Conservation (phyloP, 2,888 invertebrate species). For the Creontiades dilutus region DNA sequence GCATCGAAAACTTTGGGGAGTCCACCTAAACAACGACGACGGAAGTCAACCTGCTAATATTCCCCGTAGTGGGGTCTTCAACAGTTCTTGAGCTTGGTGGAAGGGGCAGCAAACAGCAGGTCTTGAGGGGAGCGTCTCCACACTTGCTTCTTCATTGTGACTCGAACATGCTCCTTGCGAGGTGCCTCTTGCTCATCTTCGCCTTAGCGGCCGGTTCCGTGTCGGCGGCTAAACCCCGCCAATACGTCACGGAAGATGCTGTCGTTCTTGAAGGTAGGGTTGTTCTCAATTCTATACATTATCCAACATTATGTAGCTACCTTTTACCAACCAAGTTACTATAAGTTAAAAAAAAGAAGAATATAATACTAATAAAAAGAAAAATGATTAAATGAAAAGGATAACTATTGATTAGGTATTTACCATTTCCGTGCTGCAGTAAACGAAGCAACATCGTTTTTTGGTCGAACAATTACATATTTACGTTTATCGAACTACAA, state of each 20-base stretch:
- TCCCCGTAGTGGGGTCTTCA: neutral
- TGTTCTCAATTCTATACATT: neutral
- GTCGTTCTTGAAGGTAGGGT: slow-evolving; percentile 73
- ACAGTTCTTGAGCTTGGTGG: neutral
- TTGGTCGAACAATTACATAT: too few species aligned
- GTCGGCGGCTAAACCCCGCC: slow-evolving; percentile 64
- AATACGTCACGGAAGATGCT: slow-evolving; percentile 73
- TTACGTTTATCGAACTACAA: neutral
- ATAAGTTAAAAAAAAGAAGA: too few species aligned
- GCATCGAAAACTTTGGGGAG: slow-evolving; percentile 12
- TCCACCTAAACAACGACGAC: slow-evolving; percentile 37
- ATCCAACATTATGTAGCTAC: too few species aligned
- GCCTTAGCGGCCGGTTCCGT: slow-evolving; percentile 45
- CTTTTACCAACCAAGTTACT: too few species aligned
- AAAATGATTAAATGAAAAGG: too few species aligned
- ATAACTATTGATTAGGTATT: too few species aligned
- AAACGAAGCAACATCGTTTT: too few species aligned
- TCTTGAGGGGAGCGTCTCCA: slow-evolving; percentile 24
- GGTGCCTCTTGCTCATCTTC: slow-evolving; percentile 46
- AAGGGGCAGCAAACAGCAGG: slow-evolving; percentile 30
- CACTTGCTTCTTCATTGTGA: slow-evolving; percentile 41
- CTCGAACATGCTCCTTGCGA: slow-evolving; percentile 55
- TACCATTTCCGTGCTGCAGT: too few species aligned
- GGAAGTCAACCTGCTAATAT: slow-evolving; percentile 50
- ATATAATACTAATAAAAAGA: too few species aligned